phyloP scores from a whole-genome alignment of 2,113 vertebrate species.

The Fregata magnificens region DNA sequence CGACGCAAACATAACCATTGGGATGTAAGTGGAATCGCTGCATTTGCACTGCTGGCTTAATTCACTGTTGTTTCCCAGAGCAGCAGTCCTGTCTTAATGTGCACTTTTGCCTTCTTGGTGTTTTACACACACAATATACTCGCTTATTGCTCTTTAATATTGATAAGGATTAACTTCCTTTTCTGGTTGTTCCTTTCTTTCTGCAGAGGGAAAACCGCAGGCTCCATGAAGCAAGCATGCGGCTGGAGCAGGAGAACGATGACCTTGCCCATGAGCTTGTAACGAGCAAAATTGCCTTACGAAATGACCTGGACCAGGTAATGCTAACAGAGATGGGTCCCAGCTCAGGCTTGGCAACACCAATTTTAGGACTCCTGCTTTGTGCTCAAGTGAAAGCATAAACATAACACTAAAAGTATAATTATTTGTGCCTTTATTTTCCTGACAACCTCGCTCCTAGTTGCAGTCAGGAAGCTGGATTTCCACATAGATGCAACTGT shows the following conservation, averaged over 20 bases:
- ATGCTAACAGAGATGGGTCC: not conserved
- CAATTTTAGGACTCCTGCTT: not conserved
- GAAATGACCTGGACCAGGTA: constrained; percentile 97
- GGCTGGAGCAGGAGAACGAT: constrained; percentile 96
- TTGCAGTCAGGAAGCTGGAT: not conserved
- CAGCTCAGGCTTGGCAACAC: not conserved
- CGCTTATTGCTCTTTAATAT: not conserved
- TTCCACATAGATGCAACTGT: not conserved
- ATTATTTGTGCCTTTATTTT: not conserved
- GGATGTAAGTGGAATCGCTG: not conserved
- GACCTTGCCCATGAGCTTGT: constrained; percentile 98
- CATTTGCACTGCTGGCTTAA: constrained; percentile 67
- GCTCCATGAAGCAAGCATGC: constrained; percentile 97
- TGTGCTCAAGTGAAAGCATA: not conserved
- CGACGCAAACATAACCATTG: not conserved
- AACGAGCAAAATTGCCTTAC: constrained; percentile 96
- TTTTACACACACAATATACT: not conserved
- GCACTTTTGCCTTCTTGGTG: constrained; percentile 43
- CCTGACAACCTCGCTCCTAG: not conserved
- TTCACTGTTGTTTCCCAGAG: constrained; percentile 65
- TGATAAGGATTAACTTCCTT: not conserved
- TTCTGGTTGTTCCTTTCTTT: constrained; percentile 41
- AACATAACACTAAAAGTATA: not conserved
- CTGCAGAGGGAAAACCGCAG: constrained; percentile 94
- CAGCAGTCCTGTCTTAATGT: constrained; percentile 64